Conservation (phyloP, 1,140 invertebrate species). For the Pinna nobilis region DNA sequence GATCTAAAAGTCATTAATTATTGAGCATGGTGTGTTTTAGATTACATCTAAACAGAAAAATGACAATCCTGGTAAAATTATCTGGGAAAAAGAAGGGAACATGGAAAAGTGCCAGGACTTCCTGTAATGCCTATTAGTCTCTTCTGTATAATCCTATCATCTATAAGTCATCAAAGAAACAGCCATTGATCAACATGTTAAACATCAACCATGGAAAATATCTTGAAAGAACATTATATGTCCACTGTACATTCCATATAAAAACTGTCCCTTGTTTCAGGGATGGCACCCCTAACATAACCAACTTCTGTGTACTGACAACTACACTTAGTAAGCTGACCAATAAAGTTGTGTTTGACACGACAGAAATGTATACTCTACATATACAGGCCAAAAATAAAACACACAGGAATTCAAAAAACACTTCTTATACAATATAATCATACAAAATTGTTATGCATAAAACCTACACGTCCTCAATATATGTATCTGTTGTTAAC, state of each 20-base stretch:
- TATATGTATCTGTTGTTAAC: no score
- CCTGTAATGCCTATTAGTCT: not conserved
- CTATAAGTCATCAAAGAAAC: slow-evolving; percentile 7
- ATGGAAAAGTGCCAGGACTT: not conserved
- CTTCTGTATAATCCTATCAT: slow-evolving; percentile 3
- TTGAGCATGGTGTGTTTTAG: no score
- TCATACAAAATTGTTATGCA: no score
- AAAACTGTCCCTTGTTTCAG: no score
- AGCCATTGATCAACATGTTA: slow-evolving; percentile 17
- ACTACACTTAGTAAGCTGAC: not conserved
- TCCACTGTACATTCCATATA: no score
- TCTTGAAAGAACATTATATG: slow-evolving; percentile 17
- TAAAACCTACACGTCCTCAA: no score
- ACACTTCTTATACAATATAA: not conserved
- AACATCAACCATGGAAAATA: slow-evolving; percentile 11
- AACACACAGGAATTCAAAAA: not conserved
- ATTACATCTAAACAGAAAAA: not conserved
- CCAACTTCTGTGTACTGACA: not conserved
- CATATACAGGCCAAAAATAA: not conserved
- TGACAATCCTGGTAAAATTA: not conserved
- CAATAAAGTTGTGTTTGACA: not conserved
- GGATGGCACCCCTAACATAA: not conserved
- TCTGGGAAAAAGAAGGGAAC: not conserved
- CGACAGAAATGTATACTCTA: not conserved
- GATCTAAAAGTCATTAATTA: no score